These are phyloP conservation scores for Metacarcinus magister DNA, from an alignment of 2,888 invertebrate species.

Conservation along the genomic window DNA sequence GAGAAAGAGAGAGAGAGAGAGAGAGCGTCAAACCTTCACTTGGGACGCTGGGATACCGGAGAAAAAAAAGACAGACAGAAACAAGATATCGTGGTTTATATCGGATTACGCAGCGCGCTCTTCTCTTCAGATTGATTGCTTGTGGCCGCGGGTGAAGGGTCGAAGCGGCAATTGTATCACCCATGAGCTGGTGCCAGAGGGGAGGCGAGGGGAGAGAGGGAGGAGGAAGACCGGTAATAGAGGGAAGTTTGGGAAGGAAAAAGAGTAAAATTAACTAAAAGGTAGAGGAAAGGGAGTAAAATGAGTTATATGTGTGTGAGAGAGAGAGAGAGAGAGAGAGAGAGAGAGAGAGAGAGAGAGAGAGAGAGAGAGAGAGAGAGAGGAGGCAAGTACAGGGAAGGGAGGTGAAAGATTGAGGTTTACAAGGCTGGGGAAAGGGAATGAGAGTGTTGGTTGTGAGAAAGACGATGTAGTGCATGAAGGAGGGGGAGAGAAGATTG, in stretches of 20 bases:
- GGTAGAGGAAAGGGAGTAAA: no score
- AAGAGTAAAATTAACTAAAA: no score
- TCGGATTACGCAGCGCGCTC: background rate
- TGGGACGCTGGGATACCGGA: background rate
- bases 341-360: background rate
- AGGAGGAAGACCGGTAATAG: background rate
- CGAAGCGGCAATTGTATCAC: constrained; percentile 18
- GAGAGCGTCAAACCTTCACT: background rate
- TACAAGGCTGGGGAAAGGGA: background rate
- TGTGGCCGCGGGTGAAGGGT: constrained; percentile 19
- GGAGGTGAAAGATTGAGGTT: background rate
- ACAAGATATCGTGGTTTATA: constrained; percentile 20
- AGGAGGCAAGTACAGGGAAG: background rate
- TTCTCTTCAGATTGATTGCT: constrained; percentile 34
- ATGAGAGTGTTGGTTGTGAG: background rate
- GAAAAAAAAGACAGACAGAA: background rate
- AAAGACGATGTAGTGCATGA: no score
- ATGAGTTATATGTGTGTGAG: no score
- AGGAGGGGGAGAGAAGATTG: background rate
- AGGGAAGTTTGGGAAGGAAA: no score
- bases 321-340: background rate
- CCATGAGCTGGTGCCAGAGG: background rate
- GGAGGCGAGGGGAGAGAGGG: no score
- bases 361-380: background rate
- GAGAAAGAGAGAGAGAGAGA: background rate